Base-by-base conservation (phyloP, 2,888 invertebrate genomes). In the Hirtodrosophila cameraria region DNA sequence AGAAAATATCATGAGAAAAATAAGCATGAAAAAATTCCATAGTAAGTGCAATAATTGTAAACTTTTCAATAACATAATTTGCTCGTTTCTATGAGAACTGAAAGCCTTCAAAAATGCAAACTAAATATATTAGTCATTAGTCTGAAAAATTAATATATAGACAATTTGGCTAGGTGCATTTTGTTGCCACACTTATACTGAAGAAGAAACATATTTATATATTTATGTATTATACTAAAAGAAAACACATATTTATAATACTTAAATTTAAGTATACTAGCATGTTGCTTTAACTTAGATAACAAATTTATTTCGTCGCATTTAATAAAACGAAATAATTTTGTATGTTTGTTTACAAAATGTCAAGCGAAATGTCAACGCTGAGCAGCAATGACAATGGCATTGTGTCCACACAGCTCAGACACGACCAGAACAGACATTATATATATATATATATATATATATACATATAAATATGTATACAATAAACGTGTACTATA, bases 251-350 rank as follows among this genome's bases (percentile, higher is more conserved):
- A 25, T 65, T 7, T n/a, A 9, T 15, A 36, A 39, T 23, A 35
- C 45, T 3, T 36, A 12, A 41, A 35, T 27, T 13, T 23, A n/a
- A n/a, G 13, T 23, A 39, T 60, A n/a, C n/a, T n/a, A n/a, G 42
- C 59, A 13, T 23, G n/a, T 13, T 60, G 39, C 45, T 55, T 50
- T 23, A 54, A 68, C 63, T 83, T 64, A 79, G 73, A 79, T 77
- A 75, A 69, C 53, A 45, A 57, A 63, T 39, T 58, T 52, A 43
- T 62, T 70, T 53, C 60, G 71, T 64, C 70, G 66, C 66, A 75
- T 59, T 69, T 76, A 68, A 62, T 71, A 75, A 67, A 64, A 60
- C 49, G 46, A 67, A 75, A 66, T 54, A 61, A 18, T 39, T 15
- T 54, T 52, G 43, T 55, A 49, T 65, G 66, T 62, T 61, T 69